Percentiles rank a stretch among this genome's conserved stretches.
Conservation (phyloP, 2,888 invertebrate genomes). For the Coelinius sp. region DNA sequence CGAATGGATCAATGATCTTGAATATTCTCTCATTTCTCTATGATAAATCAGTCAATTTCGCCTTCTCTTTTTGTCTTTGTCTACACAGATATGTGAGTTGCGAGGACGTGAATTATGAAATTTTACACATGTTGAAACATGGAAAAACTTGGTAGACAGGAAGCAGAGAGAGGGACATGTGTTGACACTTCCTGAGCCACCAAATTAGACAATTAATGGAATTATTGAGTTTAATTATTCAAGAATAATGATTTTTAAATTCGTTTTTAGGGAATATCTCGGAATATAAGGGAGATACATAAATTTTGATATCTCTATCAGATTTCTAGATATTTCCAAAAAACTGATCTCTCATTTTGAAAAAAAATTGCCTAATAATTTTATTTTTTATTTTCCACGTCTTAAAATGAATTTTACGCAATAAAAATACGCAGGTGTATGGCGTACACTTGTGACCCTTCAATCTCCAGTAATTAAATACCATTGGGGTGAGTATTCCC, state of each 20-base stretch:
- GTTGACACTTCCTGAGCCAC: constrained; percentile 39
- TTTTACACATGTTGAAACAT: constrained; percentile 65
- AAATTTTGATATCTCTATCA: too few species aligned
- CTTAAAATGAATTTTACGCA: not conserved
- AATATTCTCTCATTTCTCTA: not conserved
- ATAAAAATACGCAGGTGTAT: constrained; percentile 19
- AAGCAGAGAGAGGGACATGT: constrained; percentile 67
- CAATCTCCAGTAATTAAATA: constrained; percentile 26
- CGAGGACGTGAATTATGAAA: constrained; percentile 60
- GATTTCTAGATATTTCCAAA: too few species aligned
- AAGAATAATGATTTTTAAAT: too few species aligned
- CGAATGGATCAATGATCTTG: not conserved
- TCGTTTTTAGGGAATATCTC: too few species aligned
- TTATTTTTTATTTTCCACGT: not conserved
- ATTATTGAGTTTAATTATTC: too few species aligned
- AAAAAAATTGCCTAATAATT: too few species aligned
- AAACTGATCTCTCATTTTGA: too few species aligned
- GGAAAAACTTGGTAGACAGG: constrained; percentile 64
- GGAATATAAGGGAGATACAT: too few species aligned
- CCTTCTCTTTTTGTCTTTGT: constrained; percentile 45
- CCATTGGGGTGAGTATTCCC: constrained; percentile 30
- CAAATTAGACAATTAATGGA: too few species aligned
- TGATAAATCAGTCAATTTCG: constrained; percentile 61
- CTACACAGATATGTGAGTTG: constrained; percentile 53
- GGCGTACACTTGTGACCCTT: constrained; percentile 33